These are phyloP conservation scores for Tineola bisselliella DNA, from an alignment of 2,888 invertebrate species.

Conservation along the genomic window DNA sequence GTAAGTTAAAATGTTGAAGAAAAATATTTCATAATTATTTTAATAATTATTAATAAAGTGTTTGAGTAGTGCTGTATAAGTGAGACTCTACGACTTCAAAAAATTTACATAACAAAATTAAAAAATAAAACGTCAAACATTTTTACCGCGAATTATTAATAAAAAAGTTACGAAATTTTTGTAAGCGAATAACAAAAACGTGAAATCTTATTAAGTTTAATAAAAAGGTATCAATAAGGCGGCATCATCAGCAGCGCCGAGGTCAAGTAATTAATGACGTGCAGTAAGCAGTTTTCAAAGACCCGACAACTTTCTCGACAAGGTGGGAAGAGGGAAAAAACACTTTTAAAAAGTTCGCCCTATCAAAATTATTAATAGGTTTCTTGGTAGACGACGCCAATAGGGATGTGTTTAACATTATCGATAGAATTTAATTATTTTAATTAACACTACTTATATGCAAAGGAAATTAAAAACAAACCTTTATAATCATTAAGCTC, in stretches of 20 bases:
- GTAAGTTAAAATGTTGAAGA: too few species aligned
- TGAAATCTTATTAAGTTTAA: not conserved
- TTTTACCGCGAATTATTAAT: not conserved
- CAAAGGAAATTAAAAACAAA: too few species aligned
- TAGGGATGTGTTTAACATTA: constrained; percentile 26
- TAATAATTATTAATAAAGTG: too few species aligned
- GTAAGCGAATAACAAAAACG: not conserved
- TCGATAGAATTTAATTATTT: constrained; percentile 15
- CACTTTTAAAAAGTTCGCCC: constrained; percentile 60
- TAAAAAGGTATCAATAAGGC: constrained; percentile 5
- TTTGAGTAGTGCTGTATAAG: not conserved
- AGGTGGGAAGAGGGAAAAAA: constrained; percentile 28
- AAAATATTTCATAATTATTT: too few species aligned
- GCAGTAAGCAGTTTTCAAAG: constrained; percentile 16
- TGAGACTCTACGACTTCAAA: not conserved
- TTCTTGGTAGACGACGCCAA: constrained; percentile 31
- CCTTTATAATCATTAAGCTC: too few species aligned
- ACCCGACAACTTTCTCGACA: constrained; percentile 17
- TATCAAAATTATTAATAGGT: constrained; percentile 63
- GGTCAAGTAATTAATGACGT: constrained; percentile 45
- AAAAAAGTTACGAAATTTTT: not conserved
- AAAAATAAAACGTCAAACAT: not conserved
- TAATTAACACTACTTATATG: too few species aligned
- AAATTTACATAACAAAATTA: not conserved
- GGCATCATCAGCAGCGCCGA: constrained; percentile 36